phyloP scores from a whole-genome alignment of 2,113 vertebrate genomes.

The Burhinus oedicnemus region DNA sequence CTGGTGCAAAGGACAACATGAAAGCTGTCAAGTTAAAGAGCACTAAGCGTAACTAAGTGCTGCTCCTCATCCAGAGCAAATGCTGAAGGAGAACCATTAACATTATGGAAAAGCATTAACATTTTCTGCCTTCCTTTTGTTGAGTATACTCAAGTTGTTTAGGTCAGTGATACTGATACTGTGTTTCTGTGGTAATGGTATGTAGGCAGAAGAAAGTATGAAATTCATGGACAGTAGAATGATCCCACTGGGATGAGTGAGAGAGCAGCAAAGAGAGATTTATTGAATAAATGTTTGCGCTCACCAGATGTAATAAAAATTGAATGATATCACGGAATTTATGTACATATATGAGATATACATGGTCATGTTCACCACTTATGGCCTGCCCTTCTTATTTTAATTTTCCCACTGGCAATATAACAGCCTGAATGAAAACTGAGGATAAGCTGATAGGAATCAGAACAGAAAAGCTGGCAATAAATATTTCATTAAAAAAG shows the following conservation, averaged over 20 bases:
- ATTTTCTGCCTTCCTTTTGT: background rate
- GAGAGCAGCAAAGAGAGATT: background rate
- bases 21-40: background rate
- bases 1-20: background rate
- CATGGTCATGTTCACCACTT: background rate
- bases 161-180: background rate
- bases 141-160: background rate
- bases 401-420: conserved; percentile 49
- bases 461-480: conserved; percentile 41
- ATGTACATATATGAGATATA: conserved; percentile 24
- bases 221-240: background rate
- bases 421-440: conserved; percentile 15
- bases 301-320: conserved; percentile 35
- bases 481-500: conserved; percentile 57
- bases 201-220: background rate
- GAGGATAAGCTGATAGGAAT: conserved; percentile 9
- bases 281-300: conserved; percentile 50
- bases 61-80: background rate
- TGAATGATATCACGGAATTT: background rate
- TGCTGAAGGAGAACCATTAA: background rate
- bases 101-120: background rate
- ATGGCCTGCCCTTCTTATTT: conserved; percentile 23
- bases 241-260: background rate
- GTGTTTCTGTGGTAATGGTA: background rate
- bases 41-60: background rate